Percentiles rank a stretch among this genome's conserved stretches.
phyloP scores from a whole-genome alignment of 2,888 invertebrate genomes.

The Criorhina ranunculi region DNA sequence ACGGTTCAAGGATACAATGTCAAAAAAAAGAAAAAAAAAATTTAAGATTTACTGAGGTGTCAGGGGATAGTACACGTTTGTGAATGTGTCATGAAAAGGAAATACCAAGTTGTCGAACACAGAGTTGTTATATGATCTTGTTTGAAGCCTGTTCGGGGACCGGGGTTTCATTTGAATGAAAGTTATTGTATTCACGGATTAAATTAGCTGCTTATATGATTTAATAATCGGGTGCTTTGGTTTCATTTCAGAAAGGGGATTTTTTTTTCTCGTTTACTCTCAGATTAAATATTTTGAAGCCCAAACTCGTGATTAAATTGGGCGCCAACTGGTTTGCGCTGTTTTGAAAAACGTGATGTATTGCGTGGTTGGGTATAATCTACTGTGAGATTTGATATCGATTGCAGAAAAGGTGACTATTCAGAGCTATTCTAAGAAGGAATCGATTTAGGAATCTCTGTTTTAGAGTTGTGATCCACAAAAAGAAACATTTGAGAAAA shows the following conservation, averaged over 20 bases:
- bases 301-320: constrained; percentile 26
- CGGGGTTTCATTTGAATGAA: constrained; percentile 1
- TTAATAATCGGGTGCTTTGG: neutral
- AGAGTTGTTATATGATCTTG: constrained; percentile 29
- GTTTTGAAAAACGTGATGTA: constrained; percentile 33
- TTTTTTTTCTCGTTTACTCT: constrained; percentile 2
- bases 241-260: neutral
- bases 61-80: constrained; percentile 30
- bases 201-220: constrained; percentile 14
- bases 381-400: constrained; percentile 1
- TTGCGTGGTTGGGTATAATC: neutral
- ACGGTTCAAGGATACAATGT: constrained; percentile 20
- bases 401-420: too few species aligned
- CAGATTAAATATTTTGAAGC: neutral
- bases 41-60: neutral
- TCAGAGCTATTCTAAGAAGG: too few species aligned
- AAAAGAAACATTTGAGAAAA: too few species aligned
- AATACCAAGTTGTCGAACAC: constrained; percentile 17
- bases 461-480: too few species aligned
- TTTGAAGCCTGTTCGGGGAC: constrained; percentile 11
- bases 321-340: constrained; percentile 1
- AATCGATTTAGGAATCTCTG: too few species aligned
- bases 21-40: neutral
- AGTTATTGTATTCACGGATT: constrained; percentile 17
- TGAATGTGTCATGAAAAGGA: constrained; percentile 41